Evolutionary conservation across 2,113 vertebrate species (phyloP), one percentile per base, ranked within the genome.

Genomic region (Eolophus roseicapilla): DNA sequence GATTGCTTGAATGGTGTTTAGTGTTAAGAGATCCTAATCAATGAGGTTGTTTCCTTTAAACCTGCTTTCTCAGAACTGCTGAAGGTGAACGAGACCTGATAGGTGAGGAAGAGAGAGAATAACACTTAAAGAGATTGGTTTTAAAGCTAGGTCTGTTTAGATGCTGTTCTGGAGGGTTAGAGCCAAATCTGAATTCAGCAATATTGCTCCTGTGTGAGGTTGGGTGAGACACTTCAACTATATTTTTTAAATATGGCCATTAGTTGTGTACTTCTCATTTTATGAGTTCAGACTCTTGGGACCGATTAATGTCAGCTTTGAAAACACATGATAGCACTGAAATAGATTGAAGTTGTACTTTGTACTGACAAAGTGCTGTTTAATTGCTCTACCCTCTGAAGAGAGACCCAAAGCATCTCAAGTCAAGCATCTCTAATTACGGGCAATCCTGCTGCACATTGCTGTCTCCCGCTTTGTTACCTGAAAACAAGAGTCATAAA

Each of bases 331-430:
- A 78, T 90, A 93, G 94, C 35, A 13, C 68, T 94, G 93, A 93
- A 95, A 95, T 80, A 95, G 94, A 92, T 95, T 95, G 91, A 96
- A 93, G 95, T 89, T 92, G 74, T 95, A 62, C 93, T 96, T 96
- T 89, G 94, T 95, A 82, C 93, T 96, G 93, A 96, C 93, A 91
- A 96, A 95, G 94, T 95, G 94, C 89, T 93, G 83, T 89, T 95
- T 95, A 95, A 93, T 95, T 95, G 95, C 92, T 96, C 62, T 94
- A 60, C 92, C 88, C 80, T 96, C 92, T 92, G 86, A 95, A 95
- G 96, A 96, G 86, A 76, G 83, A 92, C 83, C 86, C 77, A 52
- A 95, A 89, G 91, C 88, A 91, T 92, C 86, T 95, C 47, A 95
- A 95, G 84, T 91, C 81, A 91, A 82, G 81, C 77, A 35, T 93